phyloP scores from a whole-genome alignment of 2,113 vertebrate species.

The Scartelaos histophorus region DNA sequence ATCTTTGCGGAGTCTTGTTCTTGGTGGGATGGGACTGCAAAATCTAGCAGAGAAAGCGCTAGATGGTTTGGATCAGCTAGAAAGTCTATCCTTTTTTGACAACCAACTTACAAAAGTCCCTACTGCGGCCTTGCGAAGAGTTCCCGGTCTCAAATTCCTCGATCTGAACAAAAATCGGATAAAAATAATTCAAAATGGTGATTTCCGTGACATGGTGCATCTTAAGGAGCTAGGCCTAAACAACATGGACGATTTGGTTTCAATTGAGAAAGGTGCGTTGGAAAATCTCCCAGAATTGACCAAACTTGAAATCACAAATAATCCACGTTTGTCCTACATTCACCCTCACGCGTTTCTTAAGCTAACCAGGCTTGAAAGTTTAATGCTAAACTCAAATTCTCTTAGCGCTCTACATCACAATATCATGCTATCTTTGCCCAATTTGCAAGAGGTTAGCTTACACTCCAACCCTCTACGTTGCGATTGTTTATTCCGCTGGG shows the following conservation, averaged over 20 bases:
- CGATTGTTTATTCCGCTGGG: constrained; percentile 95
- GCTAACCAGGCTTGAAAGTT: constrained; percentile 89
- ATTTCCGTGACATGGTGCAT: constrained; percentile 89
- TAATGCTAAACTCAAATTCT: constrained; percentile 97
- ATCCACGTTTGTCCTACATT: constrained; percentile 92
- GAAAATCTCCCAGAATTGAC: constrained; percentile 93
- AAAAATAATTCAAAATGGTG: constrained; percentile 84
- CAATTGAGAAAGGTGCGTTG: constrained; percentile 87
- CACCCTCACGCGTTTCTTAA: constrained; percentile 90
- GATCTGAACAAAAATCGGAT: constrained; percentile 92
- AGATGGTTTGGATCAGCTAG: constrained; percentile 83
- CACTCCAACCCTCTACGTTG: constrained; percentile 95
- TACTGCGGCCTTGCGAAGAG: constrained; percentile 81
- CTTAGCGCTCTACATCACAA: constrained; percentile 91
- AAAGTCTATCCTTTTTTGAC: constrained; percentile 93
- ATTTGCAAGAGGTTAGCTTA: constrained; percentile 92
- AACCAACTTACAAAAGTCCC: constrained; percentile 85
- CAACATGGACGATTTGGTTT: constrained; percentile 93
- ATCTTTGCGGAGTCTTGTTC: constrained; percentile 87
- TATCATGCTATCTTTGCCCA: constrained; percentile 87
- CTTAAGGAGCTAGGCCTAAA: constrained; percentile 92
- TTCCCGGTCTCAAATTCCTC: constrained; percentile 89
- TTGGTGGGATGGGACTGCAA: constrained; percentile 87
- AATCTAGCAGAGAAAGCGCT: constrained; percentile 85
- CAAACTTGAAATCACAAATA: constrained; percentile 95